phyloP scores from a whole-genome alignment of 92 coral and sea anemone species.

The Phenganax marumi region DNA sequence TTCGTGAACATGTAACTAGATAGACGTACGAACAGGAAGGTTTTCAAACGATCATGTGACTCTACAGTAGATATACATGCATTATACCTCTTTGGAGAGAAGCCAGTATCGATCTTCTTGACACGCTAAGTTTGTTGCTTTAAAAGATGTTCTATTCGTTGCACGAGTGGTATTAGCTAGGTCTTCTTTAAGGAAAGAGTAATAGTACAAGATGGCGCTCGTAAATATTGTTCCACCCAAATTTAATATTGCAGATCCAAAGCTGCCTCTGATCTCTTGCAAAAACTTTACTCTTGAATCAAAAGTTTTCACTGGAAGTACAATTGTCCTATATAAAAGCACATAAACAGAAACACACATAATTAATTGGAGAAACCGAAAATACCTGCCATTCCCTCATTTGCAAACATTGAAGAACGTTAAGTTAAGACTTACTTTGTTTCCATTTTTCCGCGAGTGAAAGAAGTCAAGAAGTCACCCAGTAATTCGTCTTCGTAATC shows the following conservation, averaged over 20 bases:
- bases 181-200: conserved; percentile 34
- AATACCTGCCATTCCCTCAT: neutral
- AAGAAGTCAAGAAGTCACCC: conserved; percentile 42
- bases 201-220: conserved; percentile 38
- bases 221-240: conserved; percentile 48
- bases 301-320: conserved; percentile 42
- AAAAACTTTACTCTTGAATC: conserved; percentile 42
- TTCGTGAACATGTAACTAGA: neutral
- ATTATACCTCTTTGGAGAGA: conserved; percentile 34
- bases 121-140: conserved; percentile 18
- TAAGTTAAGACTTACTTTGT: conserved; percentile 41
- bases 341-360: neutral
- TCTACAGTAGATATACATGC: neutral
- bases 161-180: neutral
- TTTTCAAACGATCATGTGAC: no score
- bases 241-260: conserved; percentile 50
- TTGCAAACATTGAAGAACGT: neutral
- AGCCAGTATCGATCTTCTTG: conserved; percentile 34
- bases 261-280: conserved; percentile 40
- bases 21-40: no score
- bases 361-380: neutral
- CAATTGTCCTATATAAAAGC: conserved; percentile 23
- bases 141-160: neutral
- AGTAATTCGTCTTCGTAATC: neutral
- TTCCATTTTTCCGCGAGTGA: conserved; percentile 12